Evolutionary conservation across 2,888 invertebrate genomes (phyloP).

Genomic region (Drosophila differens): DNA sequence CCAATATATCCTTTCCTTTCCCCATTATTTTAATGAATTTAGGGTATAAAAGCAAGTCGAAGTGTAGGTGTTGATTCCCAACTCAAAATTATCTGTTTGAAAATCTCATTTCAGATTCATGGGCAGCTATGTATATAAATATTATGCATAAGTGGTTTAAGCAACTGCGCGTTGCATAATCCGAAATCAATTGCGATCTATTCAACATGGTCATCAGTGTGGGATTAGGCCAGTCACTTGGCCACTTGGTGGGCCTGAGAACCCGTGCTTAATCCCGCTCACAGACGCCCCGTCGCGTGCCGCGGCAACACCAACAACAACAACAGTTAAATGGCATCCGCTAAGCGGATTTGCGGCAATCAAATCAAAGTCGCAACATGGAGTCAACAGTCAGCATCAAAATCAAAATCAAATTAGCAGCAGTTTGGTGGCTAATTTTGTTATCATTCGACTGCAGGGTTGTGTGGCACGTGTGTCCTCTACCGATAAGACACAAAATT

Average conservation of each 20-base stretch:
- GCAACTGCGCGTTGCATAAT: slow-evolving; percentile 2
- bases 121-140: not conserved
- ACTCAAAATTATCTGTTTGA: not conserved
- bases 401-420: slow-evolving; percentile 83
- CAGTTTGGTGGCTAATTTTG: slow-evolving; percentile 75
- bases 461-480: slow-evolving; percentile 58
- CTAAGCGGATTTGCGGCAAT: slow-evolving; percentile 80
- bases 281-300: slow-evolving; percentile 58
- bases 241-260: slow-evolving; percentile 73
- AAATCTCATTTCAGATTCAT: slow-evolving; percentile 49
- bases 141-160: slow-evolving; percentile 4
- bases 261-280: slow-evolving; percentile 77
- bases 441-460: slow-evolving; percentile 61
- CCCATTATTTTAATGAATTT: not conserved
- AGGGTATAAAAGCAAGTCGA: not conserved
- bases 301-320: slow-evolving; percentile 7
- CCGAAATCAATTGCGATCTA: slow-evolving; percentile 29
- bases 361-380: slow-evolving; percentile 49
- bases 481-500: slow-evolving; percentile 52
- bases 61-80: not conserved
- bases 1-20: not conserved
- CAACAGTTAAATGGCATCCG: slow-evolving; percentile 66
- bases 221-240: slow-evolving; percentile 43
- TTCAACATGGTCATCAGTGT: slow-evolving; percentile 48
- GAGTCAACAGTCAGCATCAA: slow-evolving; percentile 38